A percentile compares a stretch with the other conserved stretches of the same genome.
Evolutionary conservation across 2,888 invertebrate genomes (phyloP).

Genomic region (Suillia variegata): DNA sequence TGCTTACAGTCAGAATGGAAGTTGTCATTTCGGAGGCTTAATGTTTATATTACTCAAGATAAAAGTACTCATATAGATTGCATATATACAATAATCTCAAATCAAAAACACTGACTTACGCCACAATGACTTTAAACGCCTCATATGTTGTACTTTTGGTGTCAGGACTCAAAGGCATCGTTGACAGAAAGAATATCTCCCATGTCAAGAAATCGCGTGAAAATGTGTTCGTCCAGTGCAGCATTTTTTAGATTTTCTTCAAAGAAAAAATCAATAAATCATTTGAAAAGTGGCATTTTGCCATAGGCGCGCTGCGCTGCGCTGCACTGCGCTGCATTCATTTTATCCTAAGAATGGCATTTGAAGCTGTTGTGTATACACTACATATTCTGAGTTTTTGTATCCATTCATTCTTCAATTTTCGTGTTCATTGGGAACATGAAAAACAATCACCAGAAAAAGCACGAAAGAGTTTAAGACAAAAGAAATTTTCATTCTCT

Average conservation of each 20-base stretch:
- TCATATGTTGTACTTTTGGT: no score
- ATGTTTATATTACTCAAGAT: no score
- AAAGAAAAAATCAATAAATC: conserved; percentile 35
- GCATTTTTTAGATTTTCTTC: conserved; percentile 11
- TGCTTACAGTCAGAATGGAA: no score
- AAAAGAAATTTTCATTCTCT: conserved; percentile 29
- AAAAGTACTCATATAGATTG: no score
- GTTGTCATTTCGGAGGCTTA: no score
- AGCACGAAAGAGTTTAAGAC: conserved; percentile 32
- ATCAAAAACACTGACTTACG: no score
- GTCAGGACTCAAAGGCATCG: no score
- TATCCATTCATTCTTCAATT: conserved; percentile 15
- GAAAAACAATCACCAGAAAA: conserved; percentile 31
- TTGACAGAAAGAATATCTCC: no score
- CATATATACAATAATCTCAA: no score
- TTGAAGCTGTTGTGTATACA: conserved; percentile 14
- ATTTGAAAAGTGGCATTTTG: conserved; percentile 29
- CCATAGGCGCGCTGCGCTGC: conserved; percentile 26
- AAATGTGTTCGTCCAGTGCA: conserved; percentile 18
- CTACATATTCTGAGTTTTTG: background rate
- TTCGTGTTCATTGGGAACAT: conserved; percentile 24
- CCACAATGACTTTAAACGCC: no score
- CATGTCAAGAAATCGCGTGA: conserved; percentile 16
- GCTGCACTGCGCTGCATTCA: no score
- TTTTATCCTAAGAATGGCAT: conserved; percentile 19